Percentiles rank a stretch among this genome's conserved stretches.
phyloP scores from a whole-genome alignment of 2,797 vertebrate species.

The Chanos chanos region DNA sequence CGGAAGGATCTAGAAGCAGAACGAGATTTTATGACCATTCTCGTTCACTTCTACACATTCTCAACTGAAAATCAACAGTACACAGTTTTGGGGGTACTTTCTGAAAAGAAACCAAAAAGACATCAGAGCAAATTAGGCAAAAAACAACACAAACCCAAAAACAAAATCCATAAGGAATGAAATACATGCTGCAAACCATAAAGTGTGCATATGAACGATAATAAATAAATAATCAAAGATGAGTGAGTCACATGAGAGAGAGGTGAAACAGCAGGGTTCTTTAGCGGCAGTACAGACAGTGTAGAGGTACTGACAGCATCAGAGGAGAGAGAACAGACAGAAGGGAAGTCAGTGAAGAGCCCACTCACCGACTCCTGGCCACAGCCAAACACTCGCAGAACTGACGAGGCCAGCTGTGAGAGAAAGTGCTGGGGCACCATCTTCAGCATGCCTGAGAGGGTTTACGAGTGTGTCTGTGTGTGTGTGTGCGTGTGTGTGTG shows the following conservation, averaged over 20 bases:
- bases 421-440: conserved; percentile 67
- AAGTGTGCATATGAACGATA: not conserved
- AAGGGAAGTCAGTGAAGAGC: conserved; percentile 1
- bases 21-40: too few relatives aligned
- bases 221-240: not conserved
- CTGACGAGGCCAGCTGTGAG: conserved; percentile 67
- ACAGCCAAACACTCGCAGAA: conserved; percentile 68
- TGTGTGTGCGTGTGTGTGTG: conserved; percentile 18
- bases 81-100: conserved; percentile 16
- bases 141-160: too few relatives aligned
- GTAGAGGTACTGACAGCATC: not conserved
- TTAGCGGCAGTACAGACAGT: conserved; percentile 18
- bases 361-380: conserved; percentile 71
- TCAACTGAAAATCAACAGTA: not conserved
- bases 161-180: conserved; percentile 28
- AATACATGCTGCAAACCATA: conserved; percentile 4
- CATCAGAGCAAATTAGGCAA: conserved; percentile 16
- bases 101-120: conserved; percentile 21
- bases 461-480: conserved; percentile 5
- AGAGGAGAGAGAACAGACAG: not conserved
- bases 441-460: conserved; percentile 18
- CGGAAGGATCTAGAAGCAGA: too few relatives aligned
- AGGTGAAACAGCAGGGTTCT: not conserved
- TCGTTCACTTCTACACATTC: too few relatives aligned
- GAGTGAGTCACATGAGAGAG: not conserved